A percentile compares a stretch with the other conserved stretches of the same genome.
Conservation (phyloP, 2,888 invertebrate genomes). For the Rotaria socialis region DNA sequence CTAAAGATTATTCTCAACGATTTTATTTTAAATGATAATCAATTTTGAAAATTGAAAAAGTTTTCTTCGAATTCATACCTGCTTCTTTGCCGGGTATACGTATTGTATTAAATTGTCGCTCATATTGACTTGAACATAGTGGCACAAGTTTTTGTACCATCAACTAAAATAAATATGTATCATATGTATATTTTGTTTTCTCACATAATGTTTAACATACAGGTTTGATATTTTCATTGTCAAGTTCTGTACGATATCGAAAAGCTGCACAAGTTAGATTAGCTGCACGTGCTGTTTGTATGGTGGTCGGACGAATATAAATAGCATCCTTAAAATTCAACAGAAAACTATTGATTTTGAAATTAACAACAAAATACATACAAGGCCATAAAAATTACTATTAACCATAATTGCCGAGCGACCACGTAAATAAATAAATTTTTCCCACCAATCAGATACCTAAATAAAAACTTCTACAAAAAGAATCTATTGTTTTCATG, state of each 20-base stretch:
- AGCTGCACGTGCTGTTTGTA: slow-evolving; percentile 75
- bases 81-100: slow-evolving; percentile 87
- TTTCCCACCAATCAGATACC: slow-evolving; percentile 92
- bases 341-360: no score
- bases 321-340: neutral
- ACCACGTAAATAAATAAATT: slow-evolving; percentile 91
- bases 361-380: slow-evolving; percentile 52
- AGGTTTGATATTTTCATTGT: slow-evolving; percentile 88
- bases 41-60: no score
- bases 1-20: no score
- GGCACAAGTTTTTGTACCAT: slow-evolving; percentile 84
- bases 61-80: neutral
- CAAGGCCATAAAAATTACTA: slow-evolving; percentile 92
- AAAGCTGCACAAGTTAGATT: slow-evolving; percentile 78
- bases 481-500: no score
- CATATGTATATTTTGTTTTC: no score
- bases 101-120: slow-evolving; percentile 90
- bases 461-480: neutral
- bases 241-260: slow-evolving; percentile 79
- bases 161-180: slow-evolving; percentile 39
- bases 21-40: no score
- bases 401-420: slow-evolving; percentile 94
- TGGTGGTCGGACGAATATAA: slow-evolving; percentile 57
- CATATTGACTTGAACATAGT: slow-evolving; percentile 94
- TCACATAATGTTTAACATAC: slow-evolving; percentile 59